A percentile compares a stretch with the other conserved stretches of the same genome.
Conservation (phyloP, 2,888 invertebrate genomes). For the Fissipunctia ypsillon region DNA sequence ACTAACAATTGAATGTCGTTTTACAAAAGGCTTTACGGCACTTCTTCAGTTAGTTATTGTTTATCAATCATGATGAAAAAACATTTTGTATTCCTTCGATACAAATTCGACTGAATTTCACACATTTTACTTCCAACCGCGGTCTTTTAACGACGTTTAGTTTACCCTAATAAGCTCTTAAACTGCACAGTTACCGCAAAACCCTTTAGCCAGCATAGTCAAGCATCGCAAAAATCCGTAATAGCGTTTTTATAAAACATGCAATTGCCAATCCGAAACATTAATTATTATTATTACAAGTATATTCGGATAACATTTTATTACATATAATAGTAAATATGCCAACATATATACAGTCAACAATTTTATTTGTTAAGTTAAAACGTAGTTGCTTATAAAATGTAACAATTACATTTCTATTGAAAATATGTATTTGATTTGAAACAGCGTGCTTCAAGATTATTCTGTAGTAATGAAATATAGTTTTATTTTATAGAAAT, state of each 20-base stretch:
- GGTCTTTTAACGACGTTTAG: conserved; percentile 13
- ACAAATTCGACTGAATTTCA: conserved; percentile 1
- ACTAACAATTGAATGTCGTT: conserved; percentile 64
- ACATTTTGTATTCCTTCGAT: not conserved
- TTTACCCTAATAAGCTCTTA: conserved; percentile 53
- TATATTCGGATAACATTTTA: conserved; percentile 73
- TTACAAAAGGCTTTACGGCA: conserved; percentile 37
- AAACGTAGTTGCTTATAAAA: conserved; percentile 64
- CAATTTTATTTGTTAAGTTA: conserved; percentile 57
- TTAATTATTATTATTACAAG: conserved; percentile 41
- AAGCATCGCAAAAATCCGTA: conserved; percentile 26
- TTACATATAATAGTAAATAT: conserved; percentile 75
- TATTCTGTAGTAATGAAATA: conserved; percentile 51
- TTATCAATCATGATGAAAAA: conserved; percentile 21
- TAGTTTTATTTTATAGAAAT: conserved; percentile 28
- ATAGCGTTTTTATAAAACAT: conserved; percentile 60
- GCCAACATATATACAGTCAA: conserved; percentile 84
- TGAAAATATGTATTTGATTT: conserved; percentile 62
- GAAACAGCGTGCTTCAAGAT: conserved; percentile 71
- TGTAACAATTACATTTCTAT: conserved; percentile 67
- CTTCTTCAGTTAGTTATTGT: conserved; percentile 21
- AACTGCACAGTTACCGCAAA: conserved; percentile 35
- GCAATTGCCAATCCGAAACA: conserved; percentile 74
- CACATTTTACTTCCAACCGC: not conserved
- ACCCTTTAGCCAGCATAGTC: conserved; percentile 23